Conservation (phyloP, 1,140 invertebrate species). For the Zophobas morio region DNA sequence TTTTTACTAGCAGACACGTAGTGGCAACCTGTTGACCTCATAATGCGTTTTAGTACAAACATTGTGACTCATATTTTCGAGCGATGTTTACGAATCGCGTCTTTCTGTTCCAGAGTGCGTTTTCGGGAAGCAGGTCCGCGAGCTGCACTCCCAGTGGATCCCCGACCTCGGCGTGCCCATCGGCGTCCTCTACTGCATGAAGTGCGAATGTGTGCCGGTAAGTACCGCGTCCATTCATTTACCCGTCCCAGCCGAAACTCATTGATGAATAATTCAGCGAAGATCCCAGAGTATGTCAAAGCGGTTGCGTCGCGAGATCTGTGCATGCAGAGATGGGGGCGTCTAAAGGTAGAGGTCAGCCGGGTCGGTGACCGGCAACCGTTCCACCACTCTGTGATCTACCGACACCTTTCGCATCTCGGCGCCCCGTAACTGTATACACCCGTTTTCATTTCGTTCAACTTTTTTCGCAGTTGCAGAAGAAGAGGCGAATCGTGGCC, state of each 20-base stretch:
- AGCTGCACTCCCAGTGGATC: slow-evolving; percentile 90
- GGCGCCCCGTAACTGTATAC: slow-evolving; percentile 28
- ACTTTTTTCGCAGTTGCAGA: slow-evolving; percentile 79
- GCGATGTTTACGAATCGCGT: neutral
- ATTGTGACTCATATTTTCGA: neutral
- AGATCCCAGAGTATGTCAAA: slow-evolving; percentile 34
- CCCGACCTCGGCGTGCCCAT: slow-evolving; percentile 92
- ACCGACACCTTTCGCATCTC: slow-evolving; percentile 56
- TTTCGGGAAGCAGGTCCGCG: slow-evolving; percentile 87
- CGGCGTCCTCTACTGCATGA: slow-evolving; percentile 93
- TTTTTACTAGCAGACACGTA: no score
- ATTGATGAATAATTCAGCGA: slow-evolving; percentile 38
- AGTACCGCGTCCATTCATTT: slow-evolving; percentile 68
- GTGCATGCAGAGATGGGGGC: slow-evolving; percentile 54
- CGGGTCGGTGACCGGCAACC: slow-evolving; percentile 58
- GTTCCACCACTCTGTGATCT: slow-evolving; percentile 55
- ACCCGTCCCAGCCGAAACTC: slow-evolving; percentile 1
- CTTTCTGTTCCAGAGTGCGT: slow-evolving; percentile 82
- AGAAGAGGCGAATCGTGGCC: slow-evolving; percentile 88
- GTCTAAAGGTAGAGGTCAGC: slow-evolving; percentile 58
- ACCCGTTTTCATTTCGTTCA: slow-evolving; percentile 37
- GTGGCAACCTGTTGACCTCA: neutral
- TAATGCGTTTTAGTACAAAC: neutral
- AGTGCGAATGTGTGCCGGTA: slow-evolving; percentile 93
- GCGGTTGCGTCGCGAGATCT: slow-evolving; percentile 35